Conservation (phyloP, 2,113 vertebrate genomes). For the Natator depressus region DNA sequence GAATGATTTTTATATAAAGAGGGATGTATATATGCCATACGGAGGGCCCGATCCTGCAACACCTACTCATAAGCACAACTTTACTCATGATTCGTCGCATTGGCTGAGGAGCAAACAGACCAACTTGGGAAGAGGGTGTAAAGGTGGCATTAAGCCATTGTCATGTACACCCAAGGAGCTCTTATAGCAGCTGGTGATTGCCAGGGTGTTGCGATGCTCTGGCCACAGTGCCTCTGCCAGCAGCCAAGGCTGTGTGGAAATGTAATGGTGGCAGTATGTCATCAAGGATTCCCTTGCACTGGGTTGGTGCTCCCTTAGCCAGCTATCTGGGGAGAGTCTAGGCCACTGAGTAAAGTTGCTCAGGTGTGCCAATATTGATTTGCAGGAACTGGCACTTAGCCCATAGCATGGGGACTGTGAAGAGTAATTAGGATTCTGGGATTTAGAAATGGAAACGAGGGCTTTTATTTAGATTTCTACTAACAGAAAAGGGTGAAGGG, state of each 20-base stretch:
- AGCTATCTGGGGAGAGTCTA: not conserved
- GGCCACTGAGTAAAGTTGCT: not conserved
- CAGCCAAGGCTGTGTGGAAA: not conserved
- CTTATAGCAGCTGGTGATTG: not conserved
- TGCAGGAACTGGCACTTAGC: not conserved
- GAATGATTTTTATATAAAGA: not conserved
- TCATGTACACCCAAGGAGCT: not conserved
- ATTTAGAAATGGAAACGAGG: not conserved
- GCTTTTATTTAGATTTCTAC: not conserved
- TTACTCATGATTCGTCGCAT: not conserved
- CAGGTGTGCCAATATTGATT: not conserved
- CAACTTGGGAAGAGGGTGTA: not conserved
- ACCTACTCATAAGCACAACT: not conserved
- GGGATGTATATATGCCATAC: not conserved
- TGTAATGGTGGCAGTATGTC: not conserved
- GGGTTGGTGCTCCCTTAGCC: accelerated
- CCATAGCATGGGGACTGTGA: not conserved
- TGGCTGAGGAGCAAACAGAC: not conserved
- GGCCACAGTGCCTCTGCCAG: not conserved
- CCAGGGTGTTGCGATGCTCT: not conserved
- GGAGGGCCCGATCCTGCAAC: not conserved
- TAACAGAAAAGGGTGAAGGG: not conserved
- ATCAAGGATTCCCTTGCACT: not conserved
- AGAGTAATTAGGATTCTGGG: not conserved
- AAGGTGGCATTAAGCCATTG: not conserved